phyloP scores from a whole-genome alignment of 2,888 invertebrate genomes.

The Ennomos erosarius region DNA sequence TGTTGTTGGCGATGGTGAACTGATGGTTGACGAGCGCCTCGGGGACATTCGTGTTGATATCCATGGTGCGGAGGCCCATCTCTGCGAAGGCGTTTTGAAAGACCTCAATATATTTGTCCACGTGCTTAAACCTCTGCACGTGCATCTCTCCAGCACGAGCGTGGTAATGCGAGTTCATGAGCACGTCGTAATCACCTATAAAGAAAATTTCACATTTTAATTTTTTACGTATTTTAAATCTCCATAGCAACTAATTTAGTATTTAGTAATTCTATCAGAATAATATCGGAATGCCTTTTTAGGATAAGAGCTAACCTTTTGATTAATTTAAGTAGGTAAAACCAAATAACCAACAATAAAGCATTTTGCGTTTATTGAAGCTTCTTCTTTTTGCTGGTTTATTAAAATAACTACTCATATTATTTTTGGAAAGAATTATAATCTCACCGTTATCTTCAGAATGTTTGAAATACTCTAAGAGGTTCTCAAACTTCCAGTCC shows the following conservation, averaged over 20 bases:
- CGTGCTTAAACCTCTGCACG: slow-evolving; percentile 74
- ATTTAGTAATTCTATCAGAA: no score
- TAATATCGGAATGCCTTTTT: no score
- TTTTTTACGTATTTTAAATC: no score
- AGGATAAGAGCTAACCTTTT: no score
- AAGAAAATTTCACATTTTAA: slow-evolving; percentile 25
- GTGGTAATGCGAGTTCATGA: slow-evolving; percentile 77
- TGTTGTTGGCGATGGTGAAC: slow-evolving; percentile 73
- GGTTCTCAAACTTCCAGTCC: slow-evolving; percentile 76
- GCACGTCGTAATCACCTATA: slow-evolving; percentile 77
- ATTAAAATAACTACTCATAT: no score
- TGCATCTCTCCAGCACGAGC: slow-evolving; percentile 78
- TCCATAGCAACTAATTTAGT: no score
- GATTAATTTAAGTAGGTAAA: no score
- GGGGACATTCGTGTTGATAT: slow-evolving; percentile 73
- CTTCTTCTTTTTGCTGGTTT: no score
- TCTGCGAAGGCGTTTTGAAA: slow-evolving; percentile 72
- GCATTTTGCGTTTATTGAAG: no score
- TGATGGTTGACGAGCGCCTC: slow-evolving; percentile 78
- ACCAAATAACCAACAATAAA: no score
- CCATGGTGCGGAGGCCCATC: slow-evolving; percentile 72
- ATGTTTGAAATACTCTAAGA: slow-evolving; percentile 75
- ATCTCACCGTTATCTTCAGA: slow-evolving; percentile 78
- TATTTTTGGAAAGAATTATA: no score
- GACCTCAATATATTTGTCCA: slow-evolving; percentile 71